Evolutionary conservation across 1,140 invertebrate species (phyloP).

Genomic region (Luehdorfia chinensis): DNA sequence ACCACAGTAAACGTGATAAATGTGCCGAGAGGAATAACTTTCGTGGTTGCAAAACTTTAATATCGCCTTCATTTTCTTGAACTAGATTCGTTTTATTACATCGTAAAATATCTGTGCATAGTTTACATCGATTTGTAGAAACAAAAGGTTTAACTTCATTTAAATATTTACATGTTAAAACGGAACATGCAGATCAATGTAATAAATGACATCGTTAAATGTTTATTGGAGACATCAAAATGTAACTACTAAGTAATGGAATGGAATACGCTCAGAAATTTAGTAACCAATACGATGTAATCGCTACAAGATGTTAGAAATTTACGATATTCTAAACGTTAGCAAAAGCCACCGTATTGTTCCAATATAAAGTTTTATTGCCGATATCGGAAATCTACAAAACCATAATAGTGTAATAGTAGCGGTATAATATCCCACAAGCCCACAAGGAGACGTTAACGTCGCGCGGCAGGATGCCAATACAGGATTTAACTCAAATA

Average conservation of each 20-base stretch:
- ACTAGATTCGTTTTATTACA: slow-evolving; percentile 36
- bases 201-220: slow-evolving; percentile 11
- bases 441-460: slow-evolving; percentile 37
- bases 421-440: slow-evolving; percentile 38
- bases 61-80: slow-evolving; percentile 36
- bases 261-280: slow-evolving; percentile 23
- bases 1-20: slow-evolving; percentile 57
- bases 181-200: slow-evolving; percentile 2
- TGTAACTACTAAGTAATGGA: slow-evolving; percentile 12
- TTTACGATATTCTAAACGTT: slow-evolving; percentile 47
- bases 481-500: slow-evolving; percentile 20
- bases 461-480: slow-evolving; percentile 36
- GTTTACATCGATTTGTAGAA: slow-evolving; percentile 9
- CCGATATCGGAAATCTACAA: slow-evolving; percentile 41
- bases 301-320: slow-evolving; percentile 37
- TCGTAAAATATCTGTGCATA: slow-evolving; percentile 16
- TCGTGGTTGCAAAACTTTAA: slow-evolving; percentile 46
- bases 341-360: slow-evolving; percentile 36
- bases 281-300: slow-evolving; percentile 31
- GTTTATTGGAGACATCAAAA: slow-evolving; percentile 9
- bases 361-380: slow-evolving; percentile 59
- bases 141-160: slow-evolving; percentile 23
- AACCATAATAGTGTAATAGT: slow-evolving; percentile 41
- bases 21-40: slow-evolving; percentile 44
- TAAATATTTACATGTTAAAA: slow-evolving; percentile 9